phyloP scores from a whole-genome alignment of 2,888 invertebrate genomes.

The Fabriciana adippe region DNA sequence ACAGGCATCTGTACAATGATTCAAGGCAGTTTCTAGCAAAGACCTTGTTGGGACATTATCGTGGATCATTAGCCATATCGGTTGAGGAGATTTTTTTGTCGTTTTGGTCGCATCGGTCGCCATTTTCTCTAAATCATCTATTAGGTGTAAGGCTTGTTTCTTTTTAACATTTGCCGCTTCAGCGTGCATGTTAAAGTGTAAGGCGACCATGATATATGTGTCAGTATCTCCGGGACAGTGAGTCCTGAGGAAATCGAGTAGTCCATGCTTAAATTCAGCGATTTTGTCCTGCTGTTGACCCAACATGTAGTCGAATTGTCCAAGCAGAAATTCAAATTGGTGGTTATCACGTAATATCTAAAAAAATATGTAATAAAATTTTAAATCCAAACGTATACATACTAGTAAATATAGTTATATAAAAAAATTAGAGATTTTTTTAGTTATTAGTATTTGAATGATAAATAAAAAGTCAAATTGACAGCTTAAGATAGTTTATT shows the following conservation, averaged over 20 bases:
- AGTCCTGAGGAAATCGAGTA: conserved; percentile 86
- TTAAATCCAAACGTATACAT: too few relatives aligned
- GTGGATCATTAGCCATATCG: conserved; percentile 72
- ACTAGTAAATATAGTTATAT: too few relatives aligned
- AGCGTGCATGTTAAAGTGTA: conserved; percentile 93
- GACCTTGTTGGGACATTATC: conserved; percentile 76
- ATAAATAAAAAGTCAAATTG: too few relatives aligned
- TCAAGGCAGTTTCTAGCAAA: conserved; percentile 82
- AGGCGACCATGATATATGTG: conserved; percentile 90
- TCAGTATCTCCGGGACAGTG: conserved; percentile 91
- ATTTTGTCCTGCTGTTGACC: conserved; percentile 77
- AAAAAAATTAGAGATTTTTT: too few relatives aligned
- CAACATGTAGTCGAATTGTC: conserved; percentile 85
- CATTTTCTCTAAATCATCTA: conserved; percentile 73
- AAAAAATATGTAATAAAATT: conserved; percentile 29
- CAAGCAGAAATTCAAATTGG: conserved; percentile 92
- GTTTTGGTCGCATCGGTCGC: conserved; percentile 65
- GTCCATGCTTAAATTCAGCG: conserved; percentile 79
- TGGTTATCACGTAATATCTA: conserved; percentile 91
- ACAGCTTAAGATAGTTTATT: too few relatives aligned
- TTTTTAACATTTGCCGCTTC: conserved; percentile 92
- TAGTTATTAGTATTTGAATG: too few relatives aligned
- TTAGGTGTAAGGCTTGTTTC: conserved; percentile 85
- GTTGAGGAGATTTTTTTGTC: conserved; percentile 58
- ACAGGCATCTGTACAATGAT: conserved; percentile 86